These are phyloP conservation scores for Coecobrya sp. DNA, from an alignment of 2,888 invertebrate species.

Conservation along the genomic window DNA sequence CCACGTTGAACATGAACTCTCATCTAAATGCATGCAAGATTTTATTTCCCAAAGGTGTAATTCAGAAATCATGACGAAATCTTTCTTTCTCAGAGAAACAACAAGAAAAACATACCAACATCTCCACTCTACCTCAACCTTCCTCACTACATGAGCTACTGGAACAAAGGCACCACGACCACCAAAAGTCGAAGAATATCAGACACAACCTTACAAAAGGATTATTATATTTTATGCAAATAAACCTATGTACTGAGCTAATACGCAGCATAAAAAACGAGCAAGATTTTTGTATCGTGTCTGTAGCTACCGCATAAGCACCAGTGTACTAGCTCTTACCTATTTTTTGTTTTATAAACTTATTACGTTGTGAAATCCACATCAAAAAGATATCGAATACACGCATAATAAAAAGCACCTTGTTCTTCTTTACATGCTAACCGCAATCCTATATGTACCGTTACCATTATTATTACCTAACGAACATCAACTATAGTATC, in stretches of 20 bases:
- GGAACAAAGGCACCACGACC: background rate
- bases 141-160: background rate
- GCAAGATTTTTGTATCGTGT: background rate
- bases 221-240: background rate
- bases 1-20: background rate
- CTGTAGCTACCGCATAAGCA: background rate
- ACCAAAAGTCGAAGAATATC: background rate
- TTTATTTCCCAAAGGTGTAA: conserved; percentile 62
- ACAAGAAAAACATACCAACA: background rate
- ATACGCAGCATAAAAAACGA: background rate
- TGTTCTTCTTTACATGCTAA: background rate
- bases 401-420: background rate
- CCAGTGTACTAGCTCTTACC: background rate
- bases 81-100: conserved; percentile 1
- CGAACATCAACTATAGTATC: background rate
- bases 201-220: background rate
- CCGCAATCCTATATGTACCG: background rate
- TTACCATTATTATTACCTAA: too few relatives aligned
- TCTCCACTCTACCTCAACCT: background rate
- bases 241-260: background rate
- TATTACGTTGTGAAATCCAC: conserved; percentile 12
- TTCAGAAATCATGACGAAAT: conserved; percentile 71
- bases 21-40: conserved; percentile 27
- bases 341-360: conserved; percentile 29
- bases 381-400: background rate